Base-by-base conservation (phyloP, 2,888 invertebrate genomes). In the Orthonychiurus folsomi region DNA sequence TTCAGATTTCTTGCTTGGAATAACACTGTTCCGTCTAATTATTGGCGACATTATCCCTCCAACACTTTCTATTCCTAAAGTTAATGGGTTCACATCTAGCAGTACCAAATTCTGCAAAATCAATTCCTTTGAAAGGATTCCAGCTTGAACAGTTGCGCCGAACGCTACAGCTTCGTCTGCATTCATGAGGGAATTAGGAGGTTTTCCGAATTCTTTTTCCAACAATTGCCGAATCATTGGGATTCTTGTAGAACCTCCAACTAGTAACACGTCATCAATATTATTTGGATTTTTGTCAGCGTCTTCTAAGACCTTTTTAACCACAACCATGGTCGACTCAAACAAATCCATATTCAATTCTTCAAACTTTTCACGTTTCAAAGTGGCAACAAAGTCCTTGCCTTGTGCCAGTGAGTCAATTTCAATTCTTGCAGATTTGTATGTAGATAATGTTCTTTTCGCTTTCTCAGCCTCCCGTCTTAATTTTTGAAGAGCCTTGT, bases 161-260 rank as follows among this genome's bases (percentile, higher is more conserved):
- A 80, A 83, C 54, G 83, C 83, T 15, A 95, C 94, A 73, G 95
- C 95, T 80, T 96, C 95, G 78, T 96, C 95, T 20, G 95, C 94
- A 78, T 96, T 94, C 81, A 95, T 95, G 28, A 88, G 89, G 77
- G 93, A 93, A 84, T 95, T 95, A 67, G 95, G 81, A 79, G 94
- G 93, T 80, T 93, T 93, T 66, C 93, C 93, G 82, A 94, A 94
- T 82, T 93, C 93, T 67, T 79, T 79, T 77, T 95, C 93, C 64
- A 97, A 83, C 63, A 97, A 83, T 77, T 95, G 93, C 80, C 97
- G 96, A 73, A 97, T 91, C 80, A 93, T 96, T 60, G 96, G 96
- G 75, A 97, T 96, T 79, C 96, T 88, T 48, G 96, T 97, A 57
- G 95, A 96, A 59, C 94, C 95, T 72, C 95, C 95, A 61, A 95